Base-by-base conservation (phyloP, 2,797 vertebrate species). In the Poecilia gillii region DNA sequence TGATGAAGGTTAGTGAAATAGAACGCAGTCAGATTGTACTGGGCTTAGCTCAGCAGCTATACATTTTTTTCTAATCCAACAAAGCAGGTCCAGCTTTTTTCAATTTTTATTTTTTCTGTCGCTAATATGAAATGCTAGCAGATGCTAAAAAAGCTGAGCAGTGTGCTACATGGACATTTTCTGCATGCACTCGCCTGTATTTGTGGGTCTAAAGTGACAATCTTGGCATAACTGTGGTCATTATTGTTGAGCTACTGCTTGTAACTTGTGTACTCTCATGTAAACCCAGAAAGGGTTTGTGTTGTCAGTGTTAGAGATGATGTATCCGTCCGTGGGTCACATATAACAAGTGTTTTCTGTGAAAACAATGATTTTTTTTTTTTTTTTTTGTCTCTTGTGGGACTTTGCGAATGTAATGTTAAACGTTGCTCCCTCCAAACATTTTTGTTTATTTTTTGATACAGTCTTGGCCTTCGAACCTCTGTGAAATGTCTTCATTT, bases 291-390 rank as follows among this genome's bases (percentile, higher is more conserved):
- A 41, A 23, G 47, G 77, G 25, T 68, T 76, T 72, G 18, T 62
- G 71, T 57, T 4, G 43, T 87, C 91, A 92, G 90, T 94, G 92
- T 92, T 93, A 75, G 72, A 83, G 81, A 83, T 75, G 84, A 79
- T 74, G 76, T 89, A 76, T 84, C 77, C 79, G 82, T 88, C 70
- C 88, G 83, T 83, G 87, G 90, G 86, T 90, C 90, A 83, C 85
- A 46, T 80, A 87, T 91, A 92, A 87, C 66, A 75, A 83, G 91
- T 95, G 97, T 98, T 98, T 98, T 98, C 97, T 97, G 93, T 98
- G 97, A 98, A 98, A 98, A 98, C 97, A 92, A 80, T 89, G 85
- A 88, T 90, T 88, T 88, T 87, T 88, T 88, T 87, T 87, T 88
- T 88, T 87, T 83, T 85, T 85, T 57, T 57, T 57, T 70, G 94